Evolutionary conservation across 2,113 vertebrate genomes (phyloP).

Genomic region (Mesocricetus auratus): DNA sequence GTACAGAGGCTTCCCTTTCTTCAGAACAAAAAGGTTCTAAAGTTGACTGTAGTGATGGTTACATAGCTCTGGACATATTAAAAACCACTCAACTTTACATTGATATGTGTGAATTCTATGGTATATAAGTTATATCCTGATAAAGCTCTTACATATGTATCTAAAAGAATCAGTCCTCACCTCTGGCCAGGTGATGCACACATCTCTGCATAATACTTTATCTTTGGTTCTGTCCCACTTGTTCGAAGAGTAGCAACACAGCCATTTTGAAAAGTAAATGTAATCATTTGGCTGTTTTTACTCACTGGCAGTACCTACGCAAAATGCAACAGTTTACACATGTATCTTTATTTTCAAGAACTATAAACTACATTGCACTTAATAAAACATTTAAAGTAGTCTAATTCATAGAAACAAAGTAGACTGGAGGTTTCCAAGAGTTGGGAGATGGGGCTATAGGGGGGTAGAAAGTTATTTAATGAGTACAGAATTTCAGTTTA

Average conservation of each 20-base stretch:
- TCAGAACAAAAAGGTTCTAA: slow-evolving; percentile 34
- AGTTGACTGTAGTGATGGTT: not conserved
- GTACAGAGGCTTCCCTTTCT: not conserved
- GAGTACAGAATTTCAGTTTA: not conserved
- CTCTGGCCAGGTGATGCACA: slow-evolving; percentile 91
- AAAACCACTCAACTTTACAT: not conserved
- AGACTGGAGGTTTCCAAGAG: not conserved
- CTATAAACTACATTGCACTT: not conserved
- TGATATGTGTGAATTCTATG: not conserved
- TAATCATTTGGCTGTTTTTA: slow-evolving; percentile 96
- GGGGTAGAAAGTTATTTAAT: not conserved
- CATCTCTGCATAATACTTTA: slow-evolving; percentile 97
- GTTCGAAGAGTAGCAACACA: slow-evolving; percentile 95
- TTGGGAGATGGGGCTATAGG: not conserved
- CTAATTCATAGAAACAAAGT: slow-evolving; percentile 50
- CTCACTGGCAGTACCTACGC: slow-evolving; percentile 93
- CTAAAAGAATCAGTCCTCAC: slow-evolving; percentile 83
- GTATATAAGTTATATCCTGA: slow-evolving; percentile 40
- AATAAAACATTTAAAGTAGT: not conserved
- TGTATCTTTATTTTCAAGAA: slow-evolving; percentile 11
- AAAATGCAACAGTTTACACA: not conserved
- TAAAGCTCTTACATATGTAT: not conserved
- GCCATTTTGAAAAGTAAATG: slow-evolving; percentile 94
- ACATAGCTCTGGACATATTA: not conserved
- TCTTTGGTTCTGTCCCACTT: slow-evolving; percentile 98